Conservation (phyloP, 1,140 invertebrate genomes). For the Glossosoma conforme region DNA sequence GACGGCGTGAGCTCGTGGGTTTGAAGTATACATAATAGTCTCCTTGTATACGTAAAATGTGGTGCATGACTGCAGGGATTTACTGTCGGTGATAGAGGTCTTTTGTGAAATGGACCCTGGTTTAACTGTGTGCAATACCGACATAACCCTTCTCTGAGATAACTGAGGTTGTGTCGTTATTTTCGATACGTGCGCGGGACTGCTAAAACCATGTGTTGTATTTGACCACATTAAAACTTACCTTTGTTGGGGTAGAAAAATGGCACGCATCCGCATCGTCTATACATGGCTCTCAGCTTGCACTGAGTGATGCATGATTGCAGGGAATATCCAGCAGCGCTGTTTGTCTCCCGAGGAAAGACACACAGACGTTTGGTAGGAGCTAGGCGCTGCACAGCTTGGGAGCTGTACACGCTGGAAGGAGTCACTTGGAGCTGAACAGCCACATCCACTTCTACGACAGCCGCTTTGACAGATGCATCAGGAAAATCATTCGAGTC, state of each 20-base stretch:
- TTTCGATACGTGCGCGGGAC: too few species aligned
- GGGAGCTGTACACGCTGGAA: conserved; percentile 1
- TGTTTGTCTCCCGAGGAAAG: background rate
- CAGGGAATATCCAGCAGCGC: background rate
- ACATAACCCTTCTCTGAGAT: too few species aligned
- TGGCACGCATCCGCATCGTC: conserved; percentile 6
- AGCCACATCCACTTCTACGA: conserved; percentile 4
- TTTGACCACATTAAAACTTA: too few species aligned
- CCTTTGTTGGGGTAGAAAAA: conserved; percentile 13
- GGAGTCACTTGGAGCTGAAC: background rate
- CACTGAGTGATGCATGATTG: conserved; percentile 14
- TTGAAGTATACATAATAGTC: too few species aligned
- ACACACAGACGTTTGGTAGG: conserved; percentile 1
- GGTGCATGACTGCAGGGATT: too few species aligned
- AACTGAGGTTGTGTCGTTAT: too few species aligned
- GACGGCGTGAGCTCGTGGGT: too few species aligned
- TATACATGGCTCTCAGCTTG: background rate
- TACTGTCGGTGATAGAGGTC: too few species aligned
- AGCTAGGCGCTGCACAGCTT: background rate
- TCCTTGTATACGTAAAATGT: too few species aligned
- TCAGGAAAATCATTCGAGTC: conserved; percentile 12
- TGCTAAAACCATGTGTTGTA: too few species aligned
- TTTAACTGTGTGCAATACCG: too few species aligned
- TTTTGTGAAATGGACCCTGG: too few species aligned
- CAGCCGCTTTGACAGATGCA: background rate